Evolutionary conservation across 2,113 vertebrate species (phyloP).

Genomic region (Cairina moschata): DNA sequence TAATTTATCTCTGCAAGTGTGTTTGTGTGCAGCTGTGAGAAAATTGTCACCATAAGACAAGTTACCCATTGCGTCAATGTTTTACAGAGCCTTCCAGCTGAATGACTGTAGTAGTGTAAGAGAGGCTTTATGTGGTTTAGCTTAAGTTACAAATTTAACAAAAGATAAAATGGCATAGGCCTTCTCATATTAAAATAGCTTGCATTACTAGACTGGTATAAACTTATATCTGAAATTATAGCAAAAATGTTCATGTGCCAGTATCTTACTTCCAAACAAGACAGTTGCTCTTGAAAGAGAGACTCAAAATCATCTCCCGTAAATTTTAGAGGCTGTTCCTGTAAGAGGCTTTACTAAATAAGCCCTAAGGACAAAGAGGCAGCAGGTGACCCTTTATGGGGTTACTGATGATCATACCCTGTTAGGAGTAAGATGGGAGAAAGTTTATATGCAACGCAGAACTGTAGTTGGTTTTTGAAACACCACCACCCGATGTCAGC

Average conservation of each 20-base stretch:
- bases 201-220: not conserved
- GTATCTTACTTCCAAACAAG: not conserved
- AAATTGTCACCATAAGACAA: not conserved
- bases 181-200: not conserved
- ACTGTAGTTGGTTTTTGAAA: conserved; percentile 15
- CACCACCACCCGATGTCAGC: not conserved
- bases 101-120: fast-evolving
- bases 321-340: not conserved
- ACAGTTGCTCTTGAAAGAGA: not conserved
- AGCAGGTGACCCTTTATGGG: not conserved
- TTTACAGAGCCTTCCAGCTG: not conserved
- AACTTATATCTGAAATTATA: not conserved
- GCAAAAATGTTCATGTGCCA: not conserved
- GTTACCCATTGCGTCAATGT: not conserved
- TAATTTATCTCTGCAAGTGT: not conserved
- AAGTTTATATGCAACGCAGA: not conserved
- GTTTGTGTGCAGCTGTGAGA: not conserved
- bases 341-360: not conserved
- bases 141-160: not conserved
- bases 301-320: not conserved
- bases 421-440: not conserved
- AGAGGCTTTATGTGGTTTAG: not conserved
- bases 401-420: not conserved
- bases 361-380: not conserved
- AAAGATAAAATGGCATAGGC: not conserved